These are phyloP conservation scores for Pristionchus mayeri DNA, from an alignment of 2,888 invertebrate species.

Conservation along the genomic window DNA sequence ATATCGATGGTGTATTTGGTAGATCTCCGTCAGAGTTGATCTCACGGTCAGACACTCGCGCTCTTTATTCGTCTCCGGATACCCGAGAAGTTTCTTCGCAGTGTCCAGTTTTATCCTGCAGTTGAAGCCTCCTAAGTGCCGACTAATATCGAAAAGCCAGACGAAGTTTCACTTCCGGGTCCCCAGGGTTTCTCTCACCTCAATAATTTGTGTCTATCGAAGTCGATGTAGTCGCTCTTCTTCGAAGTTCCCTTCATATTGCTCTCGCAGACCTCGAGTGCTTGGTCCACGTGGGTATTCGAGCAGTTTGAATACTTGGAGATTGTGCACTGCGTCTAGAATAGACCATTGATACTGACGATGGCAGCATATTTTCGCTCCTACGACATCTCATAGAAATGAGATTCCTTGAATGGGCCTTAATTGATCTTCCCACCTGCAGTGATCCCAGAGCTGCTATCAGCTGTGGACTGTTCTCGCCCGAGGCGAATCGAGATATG, in stretches of 20 bases:
- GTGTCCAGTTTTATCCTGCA: constrained; percentile 65
- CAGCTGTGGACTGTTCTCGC: not conserved
- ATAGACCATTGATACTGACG: not conserved
- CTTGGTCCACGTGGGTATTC: constrained; percentile 62
- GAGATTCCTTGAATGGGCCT: too few relatives aligned
- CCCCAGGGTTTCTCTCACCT: constrained; percentile 6
- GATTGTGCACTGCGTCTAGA: constrained; percentile 62
- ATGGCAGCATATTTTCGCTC: not conserved
- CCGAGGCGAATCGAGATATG: not conserved
- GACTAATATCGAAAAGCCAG: not conserved
- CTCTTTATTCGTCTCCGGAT: constrained; percentile 61
- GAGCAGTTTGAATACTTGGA: constrained; percentile 63
- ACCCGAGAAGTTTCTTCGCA: constrained; percentile 59
- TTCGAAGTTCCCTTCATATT: not conserved
- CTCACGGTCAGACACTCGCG: constrained; percentile 63
- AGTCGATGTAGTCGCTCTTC: not conserved
- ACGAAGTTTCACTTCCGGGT: constrained; percentile 1
- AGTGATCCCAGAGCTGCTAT: constrained; percentile 24
- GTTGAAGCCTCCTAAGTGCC: not conserved
- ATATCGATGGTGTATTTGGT: constrained; percentile 59
- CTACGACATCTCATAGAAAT: not conserved
- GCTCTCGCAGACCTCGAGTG: constrained; percentile 59
- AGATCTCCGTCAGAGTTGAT: constrained; percentile 63
- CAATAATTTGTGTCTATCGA: constrained; percentile 49
- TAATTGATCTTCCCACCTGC: not conserved